phyloP scores from a whole-genome alignment of 2,113 vertebrate genomes.

The Lampris incognitus region DNA sequence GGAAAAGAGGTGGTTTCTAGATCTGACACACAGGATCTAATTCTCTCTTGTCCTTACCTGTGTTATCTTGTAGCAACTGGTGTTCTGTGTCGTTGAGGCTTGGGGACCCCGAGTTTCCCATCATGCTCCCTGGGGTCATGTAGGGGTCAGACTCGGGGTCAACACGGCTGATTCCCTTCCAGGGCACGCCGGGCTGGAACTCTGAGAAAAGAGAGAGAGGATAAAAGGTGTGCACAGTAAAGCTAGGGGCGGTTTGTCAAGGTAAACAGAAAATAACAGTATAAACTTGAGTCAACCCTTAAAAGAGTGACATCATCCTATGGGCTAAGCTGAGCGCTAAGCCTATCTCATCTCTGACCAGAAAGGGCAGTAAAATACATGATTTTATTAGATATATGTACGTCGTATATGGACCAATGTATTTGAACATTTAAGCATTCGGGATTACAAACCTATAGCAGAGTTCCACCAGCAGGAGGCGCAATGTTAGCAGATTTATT shows the following conservation, averaged over 20 bases:
- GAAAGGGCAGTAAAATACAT: too few species aligned
- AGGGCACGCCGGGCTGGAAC: constrained; percentile 99
- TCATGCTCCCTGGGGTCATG: constrained; percentile 97
- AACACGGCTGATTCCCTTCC: constrained; percentile 98
- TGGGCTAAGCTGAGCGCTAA: too few species aligned
- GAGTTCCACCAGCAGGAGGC: too few species aligned
- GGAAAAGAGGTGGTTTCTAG: background rate
- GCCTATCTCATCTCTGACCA: too few species aligned
- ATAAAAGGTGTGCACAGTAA: background rate
- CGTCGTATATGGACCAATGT: too few species aligned
- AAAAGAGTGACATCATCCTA: too few species aligned
- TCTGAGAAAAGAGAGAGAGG: constrained; percentile 78
- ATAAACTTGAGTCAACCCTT: too few species aligned
- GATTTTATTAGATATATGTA: too few species aligned
- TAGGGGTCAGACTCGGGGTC: constrained; percentile 99
- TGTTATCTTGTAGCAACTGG: constrained; percentile 98
- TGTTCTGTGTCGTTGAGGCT: constrained; percentile 98
- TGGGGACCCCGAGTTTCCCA: constrained; percentile 92
- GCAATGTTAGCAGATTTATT: too few species aligned
- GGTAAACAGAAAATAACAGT: too few species aligned
- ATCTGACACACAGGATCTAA: background rate
- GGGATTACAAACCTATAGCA: too few species aligned
- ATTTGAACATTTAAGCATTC: too few species aligned
- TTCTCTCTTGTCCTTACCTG: constrained; percentile 80
- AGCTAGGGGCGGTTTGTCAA: background rate